Evolutionary conservation across 1,140 invertebrate genomes (phyloP), one percentile per base, ranked within the genome.

Genomic region (Drosophila takahashii): DNA sequence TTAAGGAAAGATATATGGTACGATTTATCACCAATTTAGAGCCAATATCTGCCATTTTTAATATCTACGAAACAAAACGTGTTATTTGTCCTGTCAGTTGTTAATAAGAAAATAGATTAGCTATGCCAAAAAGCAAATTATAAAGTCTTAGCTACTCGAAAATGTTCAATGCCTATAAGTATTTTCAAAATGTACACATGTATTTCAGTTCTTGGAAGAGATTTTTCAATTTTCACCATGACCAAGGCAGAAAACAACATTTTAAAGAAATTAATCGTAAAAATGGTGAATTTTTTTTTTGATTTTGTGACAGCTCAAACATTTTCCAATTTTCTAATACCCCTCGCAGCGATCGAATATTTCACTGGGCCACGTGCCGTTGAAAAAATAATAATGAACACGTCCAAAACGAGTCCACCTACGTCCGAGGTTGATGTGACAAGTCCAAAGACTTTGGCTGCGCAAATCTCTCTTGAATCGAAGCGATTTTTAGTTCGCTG

Each of bases 381-480:
- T 4, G 34, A 42, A 44, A 54, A 45, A 8, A 65, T 15, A 69
- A 44, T 54, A 67, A 67, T 54, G 50, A 69, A 50, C 66, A 65
- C 59, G 64, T 51, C 64, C 59, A 67, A 64, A 64, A 67, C 64
- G 27, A 67, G 64, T 67, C 64, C 64, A 67, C 64, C 64, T 67
- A 67, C 59, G 59, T 64, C 29, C 41, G 18, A 51, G 36, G 45
- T 51, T 66, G 37, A 52, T 56, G 48, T 69, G 66, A 70, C 64
- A 70, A 70, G 64, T 56, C 64, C 64, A 37, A 47, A 47, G 27
- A 37, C 41, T 29, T 32, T 32, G 13, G 53, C 54, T 65, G 57
- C 53, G 69, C 69, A 62, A 67, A 81, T 71, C 41, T 71, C 34
- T 1, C 10, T 69, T 41, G 16, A 26, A 47, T 69, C 50, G 66